Percentiles rank a stretch among this genome's conserved stretches.
phyloP scores from a whole-genome alignment of 2,888 invertebrate genomes.

The Cheilosia scutellata region DNA sequence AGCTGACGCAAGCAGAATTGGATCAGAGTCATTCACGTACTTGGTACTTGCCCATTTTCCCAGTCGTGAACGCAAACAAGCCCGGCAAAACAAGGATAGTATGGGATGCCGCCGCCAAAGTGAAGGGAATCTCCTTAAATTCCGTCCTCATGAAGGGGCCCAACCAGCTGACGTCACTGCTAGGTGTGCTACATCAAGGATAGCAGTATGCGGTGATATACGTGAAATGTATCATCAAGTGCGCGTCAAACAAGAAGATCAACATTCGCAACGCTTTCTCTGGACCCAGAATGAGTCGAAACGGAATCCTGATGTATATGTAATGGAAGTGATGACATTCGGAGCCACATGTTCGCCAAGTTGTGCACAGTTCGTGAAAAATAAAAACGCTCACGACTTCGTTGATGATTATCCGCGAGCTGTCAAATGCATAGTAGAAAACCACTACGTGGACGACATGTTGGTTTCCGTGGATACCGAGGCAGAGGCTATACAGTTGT shows the following conservation, averaged over 20 bases:
- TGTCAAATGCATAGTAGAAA: too few species aligned
- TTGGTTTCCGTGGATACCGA: too few species aligned
- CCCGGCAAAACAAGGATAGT: neutral
- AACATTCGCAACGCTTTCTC: slow-evolving; percentile 66
- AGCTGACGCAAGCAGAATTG: too few species aligned
- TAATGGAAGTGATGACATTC: slow-evolving; percentile 31
- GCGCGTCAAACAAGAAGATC: slow-evolving; percentile 73
- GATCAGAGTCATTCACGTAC: too few species aligned
- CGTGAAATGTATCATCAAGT: slow-evolving; percentile 78
- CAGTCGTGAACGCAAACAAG: neutral
- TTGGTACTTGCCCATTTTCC: too few species aligned
- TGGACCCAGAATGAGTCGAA: slow-evolving; percentile 1
- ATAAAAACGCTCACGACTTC: slow-evolving; percentile 9
- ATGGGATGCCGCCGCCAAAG: neutral
- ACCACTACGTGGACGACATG: too few species aligned
- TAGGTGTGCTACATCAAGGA: slow-evolving; percentile 32
- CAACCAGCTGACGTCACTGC: neutral
- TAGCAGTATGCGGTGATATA: slow-evolving; percentile 79
- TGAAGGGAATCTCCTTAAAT: too few species aligned
- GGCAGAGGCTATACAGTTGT: too few species aligned
- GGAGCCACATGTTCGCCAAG: slow-evolving; percentile 4
- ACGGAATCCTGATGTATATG: slow-evolving; percentile 56
- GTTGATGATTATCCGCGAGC: slow-evolving; percentile 43
- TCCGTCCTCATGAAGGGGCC: neutral
- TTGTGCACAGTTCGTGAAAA: neutral